Conservation (phyloP, 1,140 invertebrate species). For the Diorhabda elongata region DNA sequence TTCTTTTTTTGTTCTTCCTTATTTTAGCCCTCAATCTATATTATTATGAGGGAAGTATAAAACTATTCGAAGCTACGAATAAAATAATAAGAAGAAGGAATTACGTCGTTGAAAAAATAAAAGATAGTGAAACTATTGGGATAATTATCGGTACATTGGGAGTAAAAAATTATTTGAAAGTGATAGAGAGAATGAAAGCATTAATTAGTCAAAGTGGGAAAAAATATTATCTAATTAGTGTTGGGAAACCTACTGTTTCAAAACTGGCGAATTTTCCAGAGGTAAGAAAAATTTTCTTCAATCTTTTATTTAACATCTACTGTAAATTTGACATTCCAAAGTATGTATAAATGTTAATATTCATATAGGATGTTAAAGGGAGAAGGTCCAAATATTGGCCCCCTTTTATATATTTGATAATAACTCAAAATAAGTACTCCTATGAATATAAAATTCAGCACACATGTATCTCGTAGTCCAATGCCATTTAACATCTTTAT, state of each 20-base stretch:
- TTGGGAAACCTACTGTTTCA: constrained; percentile 86
- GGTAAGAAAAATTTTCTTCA: constrained; percentile 47
- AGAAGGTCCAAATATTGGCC: too few relatives aligned
- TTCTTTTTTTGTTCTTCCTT: background rate
- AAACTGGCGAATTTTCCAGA: constrained; percentile 93
- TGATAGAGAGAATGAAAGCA: constrained; percentile 71
- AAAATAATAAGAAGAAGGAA: constrained; percentile 65
- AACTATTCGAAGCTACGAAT: constrained; percentile 43
- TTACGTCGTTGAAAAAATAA: constrained; percentile 82
- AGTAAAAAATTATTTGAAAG: constrained; percentile 72
- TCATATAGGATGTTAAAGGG: too few relatives aligned
- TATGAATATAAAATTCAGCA: too few relatives aligned
- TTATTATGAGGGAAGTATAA: constrained; percentile 47
- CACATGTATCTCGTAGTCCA: too few relatives aligned
- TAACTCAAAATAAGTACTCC: too few relatives aligned
- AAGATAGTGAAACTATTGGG: constrained; percentile 81
- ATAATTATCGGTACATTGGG: constrained; percentile 85
- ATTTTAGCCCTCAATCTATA: constrained; percentile 51
- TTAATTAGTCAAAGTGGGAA: constrained; percentile 71
- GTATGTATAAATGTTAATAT: too few relatives aligned
- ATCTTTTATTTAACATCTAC: too few relatives aligned
- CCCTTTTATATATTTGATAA: too few relatives aligned
- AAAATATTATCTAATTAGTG: constrained; percentile 84
- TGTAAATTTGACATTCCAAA: too few relatives aligned
- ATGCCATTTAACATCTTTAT: too few relatives aligned